Evolutionary conservation across 2,113 vertebrate genomes (phyloP).

Genomic region (Tamias sibiricus): DNA sequence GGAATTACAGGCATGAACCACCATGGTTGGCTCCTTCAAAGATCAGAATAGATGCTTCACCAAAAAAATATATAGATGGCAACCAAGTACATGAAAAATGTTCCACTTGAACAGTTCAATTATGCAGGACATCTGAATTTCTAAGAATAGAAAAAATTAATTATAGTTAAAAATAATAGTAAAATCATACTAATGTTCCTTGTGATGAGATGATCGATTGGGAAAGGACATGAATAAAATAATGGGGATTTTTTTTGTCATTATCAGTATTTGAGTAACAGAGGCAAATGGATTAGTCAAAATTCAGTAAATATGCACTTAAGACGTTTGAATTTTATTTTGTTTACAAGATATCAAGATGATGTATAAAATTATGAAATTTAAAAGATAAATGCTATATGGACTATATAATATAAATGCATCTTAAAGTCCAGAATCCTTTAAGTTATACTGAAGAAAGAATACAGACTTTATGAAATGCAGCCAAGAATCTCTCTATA

Average conservation of each 20-base stretch:
- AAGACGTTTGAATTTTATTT: background rate
- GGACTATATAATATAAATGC: background rate
- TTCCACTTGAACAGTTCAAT: background rate
- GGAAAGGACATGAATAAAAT: too few relatives aligned
- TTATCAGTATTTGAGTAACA: background rate
- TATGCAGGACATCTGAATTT: background rate
- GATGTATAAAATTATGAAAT: background rate
- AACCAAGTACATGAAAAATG: background rate
- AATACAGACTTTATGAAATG: background rate
- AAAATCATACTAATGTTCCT: background rate
- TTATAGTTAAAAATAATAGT: background rate
- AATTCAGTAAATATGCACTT: background rate
- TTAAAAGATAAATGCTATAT: background rate
- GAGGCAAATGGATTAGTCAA: background rate
- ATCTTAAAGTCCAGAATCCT: background rate
- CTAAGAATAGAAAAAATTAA: background rate
- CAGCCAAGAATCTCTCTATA: background rate
- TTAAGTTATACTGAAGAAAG: background rate
- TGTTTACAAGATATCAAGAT: background rate
- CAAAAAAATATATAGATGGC: background rate
- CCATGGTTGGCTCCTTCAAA: too few relatives aligned
- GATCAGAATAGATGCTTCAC: background rate
- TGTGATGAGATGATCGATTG: background rate
- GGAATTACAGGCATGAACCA: too few relatives aligned
- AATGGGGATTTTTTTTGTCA: background rate